Evolutionary conservation across 1,140 invertebrate species (phyloP).

Genomic region (Dryas iulia): DNA sequence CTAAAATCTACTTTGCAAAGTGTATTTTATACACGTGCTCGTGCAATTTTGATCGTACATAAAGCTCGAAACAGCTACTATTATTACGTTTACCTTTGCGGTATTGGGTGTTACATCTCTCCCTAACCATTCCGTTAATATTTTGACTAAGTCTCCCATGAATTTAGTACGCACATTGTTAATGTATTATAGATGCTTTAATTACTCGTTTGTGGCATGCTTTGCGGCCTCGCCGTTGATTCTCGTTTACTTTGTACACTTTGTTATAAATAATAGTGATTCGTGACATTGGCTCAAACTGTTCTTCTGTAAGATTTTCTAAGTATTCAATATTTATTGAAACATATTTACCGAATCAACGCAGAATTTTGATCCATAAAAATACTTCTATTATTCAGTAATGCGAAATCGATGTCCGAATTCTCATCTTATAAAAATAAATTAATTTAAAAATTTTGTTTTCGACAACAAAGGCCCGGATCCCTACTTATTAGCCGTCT

Average conservation of each 20-base stretch:
- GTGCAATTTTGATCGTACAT: constrained; percentile 79
- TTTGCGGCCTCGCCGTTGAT: constrained; percentile 50
- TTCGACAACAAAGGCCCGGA: constrained; percentile 54
- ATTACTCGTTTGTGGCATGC: constrained; percentile 68
- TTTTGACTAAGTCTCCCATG: constrained; percentile 68
- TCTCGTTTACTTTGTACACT: constrained; percentile 16
- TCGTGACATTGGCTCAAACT: neutral
- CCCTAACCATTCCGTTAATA: constrained; percentile 58
- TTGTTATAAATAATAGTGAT: neutral
- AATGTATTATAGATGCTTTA: constrained; percentile 74
- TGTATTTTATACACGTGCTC: constrained; percentile 80
- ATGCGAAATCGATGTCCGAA: constrained; percentile 59
- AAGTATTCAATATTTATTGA: neutral
- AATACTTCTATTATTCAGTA: constrained; percentile 42
- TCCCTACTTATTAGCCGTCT: constrained; percentile 61
- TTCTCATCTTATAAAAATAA: constrained; percentile 55
- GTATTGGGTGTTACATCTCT: constrained; percentile 72
- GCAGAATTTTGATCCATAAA: constrained; percentile 16
- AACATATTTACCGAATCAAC: constrained; percentile 15
- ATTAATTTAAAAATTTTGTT: constrained; percentile 66
- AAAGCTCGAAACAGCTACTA: constrained; percentile 75
- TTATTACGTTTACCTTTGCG: constrained; percentile 75
- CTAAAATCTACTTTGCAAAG: constrained; percentile 80
- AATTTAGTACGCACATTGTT: constrained; percentile 74
- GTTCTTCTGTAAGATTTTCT: neutral